A percentile compares a stretch with the other conserved stretches of the same genome.
These are phyloP conservation scores for Antrozous pallidus DNA, from an alignment of 2,797 vertebrate species.

Conservation along the genomic window DNA sequence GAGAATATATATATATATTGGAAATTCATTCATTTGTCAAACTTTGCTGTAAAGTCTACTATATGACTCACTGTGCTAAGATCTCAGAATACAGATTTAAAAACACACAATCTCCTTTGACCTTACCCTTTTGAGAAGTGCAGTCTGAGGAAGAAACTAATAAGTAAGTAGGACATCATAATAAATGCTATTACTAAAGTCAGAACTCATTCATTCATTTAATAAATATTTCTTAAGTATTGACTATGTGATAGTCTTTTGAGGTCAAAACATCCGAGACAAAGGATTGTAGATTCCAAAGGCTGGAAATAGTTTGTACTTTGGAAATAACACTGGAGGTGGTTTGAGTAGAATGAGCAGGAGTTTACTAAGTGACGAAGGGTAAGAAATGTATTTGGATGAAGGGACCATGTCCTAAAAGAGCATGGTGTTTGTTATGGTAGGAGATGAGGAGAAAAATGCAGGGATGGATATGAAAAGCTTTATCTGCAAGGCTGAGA, in stretches of 20 bases:
- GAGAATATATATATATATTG: background rate
- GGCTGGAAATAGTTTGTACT: background rate
- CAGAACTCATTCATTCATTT: background rate
- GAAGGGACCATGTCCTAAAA: background rate
- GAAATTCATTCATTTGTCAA: slow-evolving; percentile 7
- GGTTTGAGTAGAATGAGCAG: background rate
- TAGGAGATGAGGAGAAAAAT: background rate
- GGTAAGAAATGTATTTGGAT: background rate
- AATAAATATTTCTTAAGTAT: background rate
- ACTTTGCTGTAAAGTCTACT: background rate
- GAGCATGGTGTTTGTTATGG: background rate
- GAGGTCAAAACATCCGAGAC: background rate
- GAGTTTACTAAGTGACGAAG: background rate
- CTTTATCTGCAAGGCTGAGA: background rate
- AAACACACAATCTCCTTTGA: background rate
- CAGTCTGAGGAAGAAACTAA: background rate
- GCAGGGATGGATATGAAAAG: background rate
- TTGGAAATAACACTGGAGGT: background rate
- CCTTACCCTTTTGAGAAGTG: background rate
- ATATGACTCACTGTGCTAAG: background rate
- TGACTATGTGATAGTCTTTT: background rate
- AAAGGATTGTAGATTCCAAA: background rate
- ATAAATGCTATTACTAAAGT: background rate
- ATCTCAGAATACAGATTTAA: background rate
- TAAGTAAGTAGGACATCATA: background rate